These are phyloP conservation scores for Lophius piscatorius DNA, from an alignment of 2,113 vertebrate genomes.

Conservation along the genomic window DNA sequence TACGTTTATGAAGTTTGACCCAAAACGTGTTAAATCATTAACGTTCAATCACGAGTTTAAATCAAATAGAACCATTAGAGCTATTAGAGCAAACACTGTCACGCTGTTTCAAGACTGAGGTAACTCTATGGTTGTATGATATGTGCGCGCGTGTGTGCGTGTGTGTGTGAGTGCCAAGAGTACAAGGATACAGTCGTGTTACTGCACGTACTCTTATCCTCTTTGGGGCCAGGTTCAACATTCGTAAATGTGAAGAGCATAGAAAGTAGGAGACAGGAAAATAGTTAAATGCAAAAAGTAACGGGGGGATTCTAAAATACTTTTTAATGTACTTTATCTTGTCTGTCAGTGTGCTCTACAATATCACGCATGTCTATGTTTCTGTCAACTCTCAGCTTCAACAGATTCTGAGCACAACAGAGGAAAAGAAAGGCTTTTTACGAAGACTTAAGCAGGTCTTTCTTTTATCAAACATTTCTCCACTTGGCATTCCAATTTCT, in stretches of 20 bases:
- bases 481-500: constrained; percentile 33
- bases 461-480: constrained; percentile 36
- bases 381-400: constrained; percentile 7
- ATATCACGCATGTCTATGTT: neutral
- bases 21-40: constrained; percentile 40
- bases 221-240: neutral
- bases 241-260: neutral
- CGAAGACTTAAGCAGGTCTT: constrained; percentile 23
- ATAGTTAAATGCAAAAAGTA: neutral
- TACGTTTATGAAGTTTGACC: neutral
- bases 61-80: constrained; percentile 40
- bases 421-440: constrained; percentile 23
- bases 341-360: too few relatives aligned
- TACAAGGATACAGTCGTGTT: neutral
- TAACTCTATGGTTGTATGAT: neutral
- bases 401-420: constrained; percentile 9
- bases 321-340: constrained; percentile 16
- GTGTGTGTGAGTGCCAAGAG: neutral
- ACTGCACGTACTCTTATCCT: neutral
- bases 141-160: neutral
- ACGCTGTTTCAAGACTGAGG: neutral
- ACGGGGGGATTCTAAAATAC: constrained; percentile 6
- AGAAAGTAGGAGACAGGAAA: neutral
- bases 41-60: constrained; percentile 38
- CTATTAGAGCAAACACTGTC: constrained; percentile 30